Evolutionary conservation across 2,797 vertebrate genomes (phyloP).

Genomic region (Alauda arvensis): DNA sequence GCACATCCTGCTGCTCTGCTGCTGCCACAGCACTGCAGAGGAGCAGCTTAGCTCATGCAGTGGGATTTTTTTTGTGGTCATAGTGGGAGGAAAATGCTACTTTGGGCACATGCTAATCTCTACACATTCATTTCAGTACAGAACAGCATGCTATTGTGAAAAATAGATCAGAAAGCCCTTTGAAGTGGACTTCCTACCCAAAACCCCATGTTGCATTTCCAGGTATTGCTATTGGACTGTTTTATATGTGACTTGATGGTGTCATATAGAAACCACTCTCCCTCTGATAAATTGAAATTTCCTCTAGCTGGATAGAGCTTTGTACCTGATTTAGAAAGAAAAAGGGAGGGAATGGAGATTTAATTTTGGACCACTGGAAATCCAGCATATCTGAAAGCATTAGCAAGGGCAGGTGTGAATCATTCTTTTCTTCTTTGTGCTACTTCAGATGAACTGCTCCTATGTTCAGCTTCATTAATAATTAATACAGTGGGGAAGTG

Average conservation of each 20-base stretch:
- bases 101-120: neutral
- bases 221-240: neutral
- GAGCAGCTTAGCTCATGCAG: rapidly evolving
- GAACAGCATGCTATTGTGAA: neutral
- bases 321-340: neutral
- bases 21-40: rapidly evolving
- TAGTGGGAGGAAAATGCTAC: neutral
- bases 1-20: neutral
- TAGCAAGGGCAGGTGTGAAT: neutral
- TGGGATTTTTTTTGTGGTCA: neutral
- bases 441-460: conserved; percentile 33
- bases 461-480: conserved; percentile 57
- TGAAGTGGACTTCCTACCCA: neutral
- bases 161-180: neutral
- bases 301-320: neutral
- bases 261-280: neutral
- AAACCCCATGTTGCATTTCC: neutral
- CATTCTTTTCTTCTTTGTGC: conserved; percentile 15
- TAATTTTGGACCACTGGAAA: neutral
- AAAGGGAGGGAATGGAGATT: neutral
- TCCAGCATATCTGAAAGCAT: neutral
- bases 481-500: conserved; percentile 1
- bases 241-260: neutral
- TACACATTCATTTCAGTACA: neutral
- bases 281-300: neutral